A percentile compares a stretch with the other conserved stretches of the same genome.
Evolutionary conservation across 1,140 invertebrate species (phyloP).

Genomic region (Callitettix versicolor): DNA sequence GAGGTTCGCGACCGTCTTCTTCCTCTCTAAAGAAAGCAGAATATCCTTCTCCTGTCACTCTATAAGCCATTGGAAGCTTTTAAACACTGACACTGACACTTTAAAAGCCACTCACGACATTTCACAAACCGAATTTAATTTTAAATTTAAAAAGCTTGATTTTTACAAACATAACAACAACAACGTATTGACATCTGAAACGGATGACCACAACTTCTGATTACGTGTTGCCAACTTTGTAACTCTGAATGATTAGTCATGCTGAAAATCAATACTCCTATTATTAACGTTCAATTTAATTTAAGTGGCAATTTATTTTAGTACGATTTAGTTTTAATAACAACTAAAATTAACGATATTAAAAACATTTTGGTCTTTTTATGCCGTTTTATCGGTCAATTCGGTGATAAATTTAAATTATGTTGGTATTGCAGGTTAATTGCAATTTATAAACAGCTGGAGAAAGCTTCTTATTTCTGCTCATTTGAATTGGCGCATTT

Average conservation of each 20-base stretch:
- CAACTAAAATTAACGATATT: too few species aligned
- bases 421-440: neutral
- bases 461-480: constrained; percentile 2
- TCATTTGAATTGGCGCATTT: neutral
- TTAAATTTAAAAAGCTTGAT: too few species aligned
- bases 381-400: neutral
- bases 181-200: too few species aligned
- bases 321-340: too few species aligned
- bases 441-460: constrained; percentile 5
- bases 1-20: constrained; percentile 16
- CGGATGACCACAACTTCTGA: too few species aligned
- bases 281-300: too few species aligned
- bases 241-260: too few species aligned
- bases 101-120: constrained; percentile 5
- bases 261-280: too few species aligned
- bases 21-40: constrained; percentile 20
- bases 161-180: too few species aligned
- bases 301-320: too few species aligned
- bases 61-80: constrained; percentile 15
- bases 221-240: too few species aligned
- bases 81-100: neutral
- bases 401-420: neutral
- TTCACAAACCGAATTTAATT: neutral
- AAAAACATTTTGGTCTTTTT: neutral
- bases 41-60: constrained; percentile 19